Evolutionary conservation across 2,113 vertebrate species (phyloP), one percentile per base, ranked within the genome.

Genomic region (Cebus imitator): DNA sequence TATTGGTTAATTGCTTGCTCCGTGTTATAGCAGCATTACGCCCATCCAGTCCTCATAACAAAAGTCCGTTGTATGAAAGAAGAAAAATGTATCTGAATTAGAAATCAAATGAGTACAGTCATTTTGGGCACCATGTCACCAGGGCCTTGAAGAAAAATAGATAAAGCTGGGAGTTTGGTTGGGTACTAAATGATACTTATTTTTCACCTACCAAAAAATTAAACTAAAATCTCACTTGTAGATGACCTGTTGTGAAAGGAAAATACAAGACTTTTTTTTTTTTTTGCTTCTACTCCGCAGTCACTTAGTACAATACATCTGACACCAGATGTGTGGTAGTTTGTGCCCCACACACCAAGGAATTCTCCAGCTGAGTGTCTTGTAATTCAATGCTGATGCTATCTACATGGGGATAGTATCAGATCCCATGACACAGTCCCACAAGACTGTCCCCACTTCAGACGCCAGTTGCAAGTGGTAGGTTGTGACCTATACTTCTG

Each of bases 1-100:
- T 70, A 27, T 79, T 64, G 78, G 20, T 80, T 58, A 83, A 78
- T 30, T 89, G 75, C 11, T 92, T 70, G 25, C 11, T 82, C 50
- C 78, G 3, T 81, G 48, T 85, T 90, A 14, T 75, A 55, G 85
- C 55, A 73, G 18, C 45, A 30, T 89, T 80, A 66, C 52, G 14
- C 18, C 20, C 4, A 48, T 64, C 64, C 5, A 73, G 8, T 70
- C 11, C 72, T 90, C 5, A 18, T 66, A 80, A 83, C 2, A 61
- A 87, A 48, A 87, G 58, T n/a, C 45, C 64, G 21, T 91, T 91
- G 12, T 58, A 96, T n/a, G 35, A 80, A 37, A 92, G 52, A 92
- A 43, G 32, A 37, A 68, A 82, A 95, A 57, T 75, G 11, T 81
- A 52, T 78, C 58, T 70, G 18, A 90, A 72, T 70, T 72, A 32